Conservation (phyloP, 2,888 invertebrate species). For the Hetaerina titia region DNA sequence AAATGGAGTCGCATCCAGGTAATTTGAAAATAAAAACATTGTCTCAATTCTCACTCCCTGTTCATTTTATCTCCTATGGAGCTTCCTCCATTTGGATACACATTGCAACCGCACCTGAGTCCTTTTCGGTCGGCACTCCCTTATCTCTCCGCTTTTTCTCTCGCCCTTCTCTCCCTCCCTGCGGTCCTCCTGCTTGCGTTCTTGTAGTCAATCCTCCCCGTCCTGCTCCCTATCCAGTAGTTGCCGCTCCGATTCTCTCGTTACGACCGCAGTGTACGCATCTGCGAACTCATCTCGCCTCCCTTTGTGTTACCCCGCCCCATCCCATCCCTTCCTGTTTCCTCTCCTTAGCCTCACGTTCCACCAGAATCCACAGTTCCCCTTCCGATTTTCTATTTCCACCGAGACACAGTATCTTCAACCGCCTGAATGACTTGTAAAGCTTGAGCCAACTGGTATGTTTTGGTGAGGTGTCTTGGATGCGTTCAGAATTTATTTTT, state of each 20-base stretch:
- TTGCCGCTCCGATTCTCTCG: slow-evolving; percentile 27
- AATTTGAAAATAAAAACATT: not conserved
- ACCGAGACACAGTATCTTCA: not conserved
- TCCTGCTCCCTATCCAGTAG: slow-evolving; percentile 6
- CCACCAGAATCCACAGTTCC: not conserved
- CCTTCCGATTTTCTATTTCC: not conserved
- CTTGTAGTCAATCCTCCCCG: not conserved
- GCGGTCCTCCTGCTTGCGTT: not conserved
- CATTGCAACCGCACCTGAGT: not conserved
- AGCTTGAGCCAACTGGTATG: not conserved
- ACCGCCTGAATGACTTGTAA: not conserved
- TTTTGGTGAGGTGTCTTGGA: not conserved
- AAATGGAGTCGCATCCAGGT: not conserved
- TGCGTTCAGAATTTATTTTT: not conserved
- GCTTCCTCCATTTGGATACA: not conserved
- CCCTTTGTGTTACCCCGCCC: not conserved
- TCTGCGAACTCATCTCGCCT: slow-evolving; percentile 51
- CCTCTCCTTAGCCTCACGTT: not conserved
- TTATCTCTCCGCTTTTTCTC: not conserved
- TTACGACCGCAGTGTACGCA: not conserved
- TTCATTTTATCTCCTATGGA: not conserved
- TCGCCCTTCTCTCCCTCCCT: not conserved
- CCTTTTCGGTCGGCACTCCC: not conserved
- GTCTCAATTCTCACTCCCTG: not conserved
- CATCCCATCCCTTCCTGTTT: not conserved